These are phyloP conservation scores for Pachyuromys duprasi DNA, from an alignment of 2,797 vertebrate species.

Conservation along the genomic window DNA sequence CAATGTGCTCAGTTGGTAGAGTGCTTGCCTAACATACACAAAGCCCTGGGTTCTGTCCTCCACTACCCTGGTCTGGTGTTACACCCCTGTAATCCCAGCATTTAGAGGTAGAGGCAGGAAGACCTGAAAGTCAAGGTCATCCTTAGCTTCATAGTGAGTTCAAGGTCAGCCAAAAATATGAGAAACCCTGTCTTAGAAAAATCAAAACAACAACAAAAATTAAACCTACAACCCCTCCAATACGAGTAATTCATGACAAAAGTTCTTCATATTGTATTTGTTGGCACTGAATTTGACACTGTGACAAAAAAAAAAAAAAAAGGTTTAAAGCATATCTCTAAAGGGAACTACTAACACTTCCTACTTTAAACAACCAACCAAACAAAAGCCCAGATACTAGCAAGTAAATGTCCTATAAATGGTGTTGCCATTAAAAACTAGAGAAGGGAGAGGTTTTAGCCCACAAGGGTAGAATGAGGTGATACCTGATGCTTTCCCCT, in stretches of 20 bases:
- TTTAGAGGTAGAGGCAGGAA: background rate
- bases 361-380: slow-evolving; percentile 27
- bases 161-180: background rate
- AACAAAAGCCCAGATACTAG: background rate
- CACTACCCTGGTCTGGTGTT: background rate
- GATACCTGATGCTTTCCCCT: background rate
- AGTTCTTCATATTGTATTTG: background rate
- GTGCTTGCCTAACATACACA: background rate
- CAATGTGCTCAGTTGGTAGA: background rate
- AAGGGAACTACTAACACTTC: background rate
- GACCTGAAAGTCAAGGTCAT: background rate
- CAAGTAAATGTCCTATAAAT: background rate
- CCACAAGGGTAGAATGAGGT: background rate
- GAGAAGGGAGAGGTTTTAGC: background rate
- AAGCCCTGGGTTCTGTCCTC: background rate
- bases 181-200: background rate
- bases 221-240: background rate
- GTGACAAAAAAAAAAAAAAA: background rate
- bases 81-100: background rate
- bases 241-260: background rate
- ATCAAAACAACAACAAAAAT: background rate
- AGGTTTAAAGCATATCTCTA: slow-evolving; percentile 20
- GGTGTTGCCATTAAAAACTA: background rate
- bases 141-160: background rate
- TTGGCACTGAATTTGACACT: background rate